phyloP scores from a whole-genome alignment of 2,113 vertebrate species.

The Pterophyllum scalare region DNA sequence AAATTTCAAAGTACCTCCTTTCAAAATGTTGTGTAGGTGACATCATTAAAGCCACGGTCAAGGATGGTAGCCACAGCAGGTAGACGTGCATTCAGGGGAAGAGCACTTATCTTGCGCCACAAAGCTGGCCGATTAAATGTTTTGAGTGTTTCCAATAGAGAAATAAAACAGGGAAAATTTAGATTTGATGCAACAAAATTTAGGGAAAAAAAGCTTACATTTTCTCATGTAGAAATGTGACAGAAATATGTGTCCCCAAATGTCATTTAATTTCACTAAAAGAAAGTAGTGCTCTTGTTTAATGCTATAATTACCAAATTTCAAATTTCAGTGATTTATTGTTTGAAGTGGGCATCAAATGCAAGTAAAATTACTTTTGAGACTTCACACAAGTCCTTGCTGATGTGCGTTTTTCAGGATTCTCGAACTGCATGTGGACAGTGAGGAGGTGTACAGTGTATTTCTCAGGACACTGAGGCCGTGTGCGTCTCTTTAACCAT shows the following conservation, averaged over 20 bases:
- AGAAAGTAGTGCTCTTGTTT: neutral
- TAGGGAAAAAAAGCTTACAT: neutral
- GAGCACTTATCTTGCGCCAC: neutral
- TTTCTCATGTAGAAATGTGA: neutral
- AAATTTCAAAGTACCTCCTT: neutral
- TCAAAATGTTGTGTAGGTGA: neutral
- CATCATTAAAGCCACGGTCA: neutral
- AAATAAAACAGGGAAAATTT: neutral
- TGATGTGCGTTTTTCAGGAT: neutral
- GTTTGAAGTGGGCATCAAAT: neutral
- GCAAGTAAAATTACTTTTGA: neutral
- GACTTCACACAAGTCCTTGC: neutral
- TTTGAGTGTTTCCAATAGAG: neutral
- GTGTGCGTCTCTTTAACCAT: neutral
- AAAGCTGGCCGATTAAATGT: neutral
- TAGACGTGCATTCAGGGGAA: neutral
- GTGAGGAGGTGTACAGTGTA: slow-evolving; percentile 24
- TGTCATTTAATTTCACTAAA: neutral
- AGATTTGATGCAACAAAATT: neutral
- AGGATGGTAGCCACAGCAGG: neutral
- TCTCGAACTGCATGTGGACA: slow-evolving; percentile 2
- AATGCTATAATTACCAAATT: neutral
- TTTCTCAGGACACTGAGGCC: slow-evolving; percentile 1
- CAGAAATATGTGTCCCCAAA: neutral
- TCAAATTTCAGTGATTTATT: neutral